phyloP scores from a whole-genome alignment of 2,797 vertebrate species.

The Synaphobranchus kaupii region DNA sequence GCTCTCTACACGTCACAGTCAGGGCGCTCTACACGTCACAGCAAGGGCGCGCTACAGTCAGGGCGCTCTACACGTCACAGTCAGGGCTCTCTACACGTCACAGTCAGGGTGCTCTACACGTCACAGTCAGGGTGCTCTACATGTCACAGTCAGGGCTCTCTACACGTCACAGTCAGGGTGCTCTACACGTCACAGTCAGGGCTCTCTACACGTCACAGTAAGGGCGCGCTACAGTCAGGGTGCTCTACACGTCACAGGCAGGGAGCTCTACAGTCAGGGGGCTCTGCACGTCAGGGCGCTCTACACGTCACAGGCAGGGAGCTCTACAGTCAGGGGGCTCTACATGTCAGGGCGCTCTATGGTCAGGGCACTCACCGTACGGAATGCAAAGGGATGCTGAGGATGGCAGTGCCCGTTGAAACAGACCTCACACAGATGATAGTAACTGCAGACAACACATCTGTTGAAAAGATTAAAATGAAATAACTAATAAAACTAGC shows the following conservation, averaged over 20 bases:
- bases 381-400: constrained; percentile 64
- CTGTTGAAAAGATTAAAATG: constrained; percentile 45
- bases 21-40: background rate
- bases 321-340: too few relatives aligned
- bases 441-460: constrained; percentile 65
- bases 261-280: too few relatives aligned
- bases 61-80: too few relatives aligned
- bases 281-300: background rate
- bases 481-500: background rate
- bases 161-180: background rate
- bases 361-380: constrained; percentile 62
- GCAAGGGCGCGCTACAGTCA: too few relatives aligned
- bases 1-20: too few relatives aligned
- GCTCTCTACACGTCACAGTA: too few relatives aligned
- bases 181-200: too few relatives aligned
- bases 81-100: too few relatives aligned
- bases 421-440: constrained; percentile 71
- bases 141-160: too few relatives aligned
- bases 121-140: too few relatives aligned
- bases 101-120: too few relatives aligned
- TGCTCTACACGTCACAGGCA: too few relatives aligned
- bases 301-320: background rate
- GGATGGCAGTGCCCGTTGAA: constrained; percentile 57
- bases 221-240: background rate
- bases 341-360: background rate